Evolutionary conservation across 2,113 vertebrate species (phyloP).

Genomic region (Stegastes partitus): DNA sequence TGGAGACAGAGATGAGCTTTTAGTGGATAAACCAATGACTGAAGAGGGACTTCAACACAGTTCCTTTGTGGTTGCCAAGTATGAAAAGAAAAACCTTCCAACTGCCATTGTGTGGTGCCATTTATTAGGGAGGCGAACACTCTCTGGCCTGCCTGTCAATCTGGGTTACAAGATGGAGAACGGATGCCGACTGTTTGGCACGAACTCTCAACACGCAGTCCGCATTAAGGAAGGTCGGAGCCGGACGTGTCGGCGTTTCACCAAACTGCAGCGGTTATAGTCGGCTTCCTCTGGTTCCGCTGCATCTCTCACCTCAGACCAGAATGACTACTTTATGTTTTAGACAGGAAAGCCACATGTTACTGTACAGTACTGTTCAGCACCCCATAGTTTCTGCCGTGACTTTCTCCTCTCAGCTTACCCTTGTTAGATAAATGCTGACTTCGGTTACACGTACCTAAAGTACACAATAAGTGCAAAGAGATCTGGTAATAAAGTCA

Average conservation of each 20-base stretch:
- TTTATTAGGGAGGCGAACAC: too few relatives aligned
- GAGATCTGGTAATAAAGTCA: too few relatives aligned
- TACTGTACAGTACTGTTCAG: not conserved
- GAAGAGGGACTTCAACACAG: too few relatives aligned
- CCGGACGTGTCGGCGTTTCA: conserved; percentile 6
- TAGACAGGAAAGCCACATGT: not conserved
- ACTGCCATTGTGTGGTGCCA: too few relatives aligned
- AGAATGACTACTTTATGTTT: not conserved
- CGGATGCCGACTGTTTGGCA: not conserved
- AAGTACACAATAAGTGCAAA: too few relatives aligned
- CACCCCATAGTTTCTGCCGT: not conserved
- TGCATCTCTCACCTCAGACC: not conserved
- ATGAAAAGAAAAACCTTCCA: too few relatives aligned
- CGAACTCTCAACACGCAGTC: not conserved
- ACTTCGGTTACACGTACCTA: too few relatives aligned
- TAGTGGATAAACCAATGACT: too few relatives aligned
- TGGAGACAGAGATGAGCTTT: too few relatives aligned
- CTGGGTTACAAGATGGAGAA: not conserved
- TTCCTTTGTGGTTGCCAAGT: too few relatives aligned
- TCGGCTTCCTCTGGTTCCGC: not conserved
- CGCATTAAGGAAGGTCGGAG: not conserved
- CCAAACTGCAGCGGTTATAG: not conserved
- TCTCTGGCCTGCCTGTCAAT: too few relatives aligned
- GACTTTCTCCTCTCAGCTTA: not conserved
- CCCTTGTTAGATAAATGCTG: too few relatives aligned